Conservation (phyloP, 2,797 vertebrate species). For the Eurystomus glaucurus region DNA sequence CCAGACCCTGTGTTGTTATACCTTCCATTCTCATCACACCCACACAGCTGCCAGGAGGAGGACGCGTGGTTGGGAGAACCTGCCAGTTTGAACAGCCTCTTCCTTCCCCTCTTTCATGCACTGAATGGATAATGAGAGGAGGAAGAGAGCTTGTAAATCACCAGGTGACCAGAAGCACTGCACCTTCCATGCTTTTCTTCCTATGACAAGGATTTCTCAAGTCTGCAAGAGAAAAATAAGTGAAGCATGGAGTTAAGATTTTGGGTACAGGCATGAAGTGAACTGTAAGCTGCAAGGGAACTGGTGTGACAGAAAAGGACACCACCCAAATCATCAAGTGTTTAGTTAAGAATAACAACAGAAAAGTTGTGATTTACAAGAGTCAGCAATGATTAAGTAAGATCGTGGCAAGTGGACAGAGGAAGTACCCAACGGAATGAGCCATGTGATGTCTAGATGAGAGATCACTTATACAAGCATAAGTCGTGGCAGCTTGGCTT, state of each 20-base stretch:
- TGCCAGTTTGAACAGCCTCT: neutral
- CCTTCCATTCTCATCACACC: neutral
- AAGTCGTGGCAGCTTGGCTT: neutral
- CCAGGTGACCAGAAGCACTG: neutral
- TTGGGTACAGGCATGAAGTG: neutral
- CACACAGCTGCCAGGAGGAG: neutral
- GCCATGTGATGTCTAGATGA: neutral
- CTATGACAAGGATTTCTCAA: neutral
- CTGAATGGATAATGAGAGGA: neutral
- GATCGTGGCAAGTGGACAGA: neutral
- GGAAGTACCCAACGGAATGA: accelerated
- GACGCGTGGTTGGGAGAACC: accelerated
- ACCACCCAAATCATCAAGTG: neutral
- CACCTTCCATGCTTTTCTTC: neutral
- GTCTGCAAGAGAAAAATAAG: neutral
- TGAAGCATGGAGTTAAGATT: accelerated
- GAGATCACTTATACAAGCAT: neutral
- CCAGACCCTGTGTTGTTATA: neutral
- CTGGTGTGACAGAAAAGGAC: neutral
- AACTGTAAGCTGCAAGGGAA: neutral
- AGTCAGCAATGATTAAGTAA: accelerated
- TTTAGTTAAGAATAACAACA: neutral
- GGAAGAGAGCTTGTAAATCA: neutral
- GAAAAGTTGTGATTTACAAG: neutral
- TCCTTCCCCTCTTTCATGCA: neutral